Conservation (phyloP, 2,888 invertebrate genomes). For the Diloba caeruleocephala region DNA sequence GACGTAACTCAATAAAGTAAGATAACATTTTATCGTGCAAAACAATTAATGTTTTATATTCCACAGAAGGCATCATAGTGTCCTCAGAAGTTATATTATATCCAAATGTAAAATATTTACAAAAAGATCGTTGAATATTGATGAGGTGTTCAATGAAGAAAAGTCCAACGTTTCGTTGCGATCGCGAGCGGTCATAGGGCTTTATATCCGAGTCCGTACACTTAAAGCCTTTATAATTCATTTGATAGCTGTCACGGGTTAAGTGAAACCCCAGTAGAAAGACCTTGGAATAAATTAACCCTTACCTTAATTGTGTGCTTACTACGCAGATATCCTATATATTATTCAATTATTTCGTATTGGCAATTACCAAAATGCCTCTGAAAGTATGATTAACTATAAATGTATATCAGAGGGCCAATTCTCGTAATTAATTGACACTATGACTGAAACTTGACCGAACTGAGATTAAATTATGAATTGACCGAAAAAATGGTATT, state of each 20-base stretch:
- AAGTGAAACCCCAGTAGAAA: conserved; percentile 1
- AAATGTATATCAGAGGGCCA: conserved; percentile 28
- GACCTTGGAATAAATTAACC: no score
- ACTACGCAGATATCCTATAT: neutral
- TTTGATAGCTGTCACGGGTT: conserved; percentile 8
- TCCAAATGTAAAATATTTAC: no score
- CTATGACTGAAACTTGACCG: no score
- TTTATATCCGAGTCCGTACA: conserved; percentile 28
- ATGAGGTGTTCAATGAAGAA: conserved; percentile 27
- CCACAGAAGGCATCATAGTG: neutral
- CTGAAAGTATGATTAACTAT: conserved; percentile 17
- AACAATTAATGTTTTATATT: conserved; percentile 1
- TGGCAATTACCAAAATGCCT: conserved; percentile 9
- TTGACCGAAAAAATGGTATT: no score
- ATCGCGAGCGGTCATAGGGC: conserved; percentile 28
- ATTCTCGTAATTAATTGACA: no score
- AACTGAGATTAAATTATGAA: no score
- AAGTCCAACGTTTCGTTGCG: conserved; percentile 27
- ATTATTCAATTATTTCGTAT: neutral
- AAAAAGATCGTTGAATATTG: conserved; percentile 21
- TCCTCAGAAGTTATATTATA: no score
- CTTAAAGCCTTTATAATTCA: neutral
- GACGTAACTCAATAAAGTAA: conserved; percentile 28
- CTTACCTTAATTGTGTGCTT: neutral
- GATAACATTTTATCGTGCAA: conserved; percentile 22